A percentile compares a stretch with the other conserved stretches of the same genome.
phyloP scores from a whole-genome alignment of 2,888 invertebrate genomes.

The Acleris laterana region DNA sequence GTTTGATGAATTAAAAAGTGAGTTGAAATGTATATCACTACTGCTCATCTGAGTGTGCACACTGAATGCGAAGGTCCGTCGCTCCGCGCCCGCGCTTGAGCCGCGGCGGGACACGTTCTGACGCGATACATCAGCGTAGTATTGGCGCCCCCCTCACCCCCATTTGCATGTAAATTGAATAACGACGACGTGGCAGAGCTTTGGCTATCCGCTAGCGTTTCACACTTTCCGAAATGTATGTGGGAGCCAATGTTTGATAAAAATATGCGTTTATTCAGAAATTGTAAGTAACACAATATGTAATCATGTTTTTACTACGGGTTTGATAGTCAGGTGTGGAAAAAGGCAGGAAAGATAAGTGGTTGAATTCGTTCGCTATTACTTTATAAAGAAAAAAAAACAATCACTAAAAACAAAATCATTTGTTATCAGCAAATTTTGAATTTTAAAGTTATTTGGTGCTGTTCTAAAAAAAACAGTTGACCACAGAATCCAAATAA shows the following conservation, averaged over 20 bases:
- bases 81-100: constrained; percentile 32
- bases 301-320: too few relatives aligned
- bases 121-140: constrained; percentile 80
- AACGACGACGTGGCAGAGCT: constrained; percentile 74
- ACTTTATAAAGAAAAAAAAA: too few relatives aligned
- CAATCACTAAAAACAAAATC: too few relatives aligned
- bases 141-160: constrained; percentile 64
- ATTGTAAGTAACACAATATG: background rate
- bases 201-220: constrained; percentile 58
- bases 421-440: too few relatives aligned
- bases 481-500: too few relatives aligned
- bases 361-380: too few relatives aligned
- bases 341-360: too few relatives aligned
- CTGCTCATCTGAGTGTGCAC: background rate
- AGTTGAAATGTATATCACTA: too few relatives aligned
- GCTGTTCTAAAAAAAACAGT: too few relatives aligned
- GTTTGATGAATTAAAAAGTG: too few relatives aligned
- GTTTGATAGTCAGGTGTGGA: too few relatives aligned
- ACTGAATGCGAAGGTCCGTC: background rate
- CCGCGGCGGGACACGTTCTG: constrained; percentile 67
- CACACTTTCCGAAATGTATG: constrained; percentile 51
- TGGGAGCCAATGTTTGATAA: constrained; percentile 25
- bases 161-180: constrained; percentile 85
- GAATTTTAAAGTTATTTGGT: too few relatives aligned
- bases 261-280: constrained; percentile 13